Evolutionary conservation across 2,113 vertebrate genomes (phyloP).

Genomic region (Phrynosoma platyrhinos): DNA sequence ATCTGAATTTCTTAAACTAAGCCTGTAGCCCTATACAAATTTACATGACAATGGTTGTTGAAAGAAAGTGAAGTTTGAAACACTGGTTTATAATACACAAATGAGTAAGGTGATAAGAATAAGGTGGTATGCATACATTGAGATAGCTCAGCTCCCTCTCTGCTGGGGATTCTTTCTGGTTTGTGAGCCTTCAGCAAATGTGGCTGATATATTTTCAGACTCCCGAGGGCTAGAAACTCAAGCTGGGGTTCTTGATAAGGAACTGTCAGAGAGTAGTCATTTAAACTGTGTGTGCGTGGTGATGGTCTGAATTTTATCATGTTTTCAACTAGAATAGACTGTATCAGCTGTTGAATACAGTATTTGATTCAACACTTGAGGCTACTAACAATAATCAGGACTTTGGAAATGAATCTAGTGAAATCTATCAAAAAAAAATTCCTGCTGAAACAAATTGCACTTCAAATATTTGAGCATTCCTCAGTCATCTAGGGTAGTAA

Average conservation of each 20-base stretch:
- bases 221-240: neutral
- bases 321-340: too few relatives aligned
- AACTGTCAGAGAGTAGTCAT: neutral
- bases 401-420: neutral
- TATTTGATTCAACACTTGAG: neutral
- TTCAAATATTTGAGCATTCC: neutral
- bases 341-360: too few relatives aligned
- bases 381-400: too few relatives aligned
- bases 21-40: too few relatives aligned
- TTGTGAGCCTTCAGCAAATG: neutral
- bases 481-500: neutral
- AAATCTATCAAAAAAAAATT: neutral
- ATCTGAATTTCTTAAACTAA: too few relatives aligned
- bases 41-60: neutral
- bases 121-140: neutral
- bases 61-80: neutral
- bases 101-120: neutral
- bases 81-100: neutral
- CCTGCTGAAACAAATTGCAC: neutral
- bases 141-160: neutral
- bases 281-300: neutral
- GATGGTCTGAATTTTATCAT: too few relatives aligned
- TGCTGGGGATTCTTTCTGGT: neutral
- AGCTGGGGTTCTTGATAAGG: neutral
- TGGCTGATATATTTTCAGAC: neutral